phyloP scores from a whole-genome alignment of 2,797 vertebrate species.

The Eulemur rubriventer region DNA sequence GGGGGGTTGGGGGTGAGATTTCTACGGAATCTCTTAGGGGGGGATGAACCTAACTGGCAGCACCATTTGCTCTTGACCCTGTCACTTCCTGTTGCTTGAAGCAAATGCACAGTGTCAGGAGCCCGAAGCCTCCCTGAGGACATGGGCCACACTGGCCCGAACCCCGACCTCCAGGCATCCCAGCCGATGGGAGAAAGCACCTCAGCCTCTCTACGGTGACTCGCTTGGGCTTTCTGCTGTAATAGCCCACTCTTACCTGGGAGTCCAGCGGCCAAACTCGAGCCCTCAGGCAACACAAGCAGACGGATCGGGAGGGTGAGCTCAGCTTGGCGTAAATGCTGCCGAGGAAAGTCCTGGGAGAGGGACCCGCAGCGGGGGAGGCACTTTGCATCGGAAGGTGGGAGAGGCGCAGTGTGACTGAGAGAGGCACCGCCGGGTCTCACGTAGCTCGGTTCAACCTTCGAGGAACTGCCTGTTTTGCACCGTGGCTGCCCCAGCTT shows the following conservation, averaged over 20 bases:
- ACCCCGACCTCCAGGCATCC: background rate
- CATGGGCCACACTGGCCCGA: too few species aligned
- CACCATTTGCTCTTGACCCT: background rate
- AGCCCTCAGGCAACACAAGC: background rate
- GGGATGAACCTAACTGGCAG: background rate
- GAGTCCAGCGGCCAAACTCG: background rate
- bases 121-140: background rate
- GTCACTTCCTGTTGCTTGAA: background rate
- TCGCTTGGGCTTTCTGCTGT: background rate
- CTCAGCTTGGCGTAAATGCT: background rate
- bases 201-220: background rate
- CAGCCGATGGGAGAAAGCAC: fast-evolving
- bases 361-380: background rate
- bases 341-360: fast-evolving
- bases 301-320: background rate
- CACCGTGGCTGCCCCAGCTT: too few species aligned
- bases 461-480: too few species aligned
- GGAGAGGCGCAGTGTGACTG: background rate
- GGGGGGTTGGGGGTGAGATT: too few species aligned
- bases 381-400: background rate
- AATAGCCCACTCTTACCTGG: background rate
- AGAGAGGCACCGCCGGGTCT: too few species aligned
- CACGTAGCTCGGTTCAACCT: too few species aligned
- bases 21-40: too few species aligned
- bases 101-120: background rate